phyloP scores from a whole-genome alignment of 2,797 vertebrate species.

The Hypotaenidia philippensis region DNA sequence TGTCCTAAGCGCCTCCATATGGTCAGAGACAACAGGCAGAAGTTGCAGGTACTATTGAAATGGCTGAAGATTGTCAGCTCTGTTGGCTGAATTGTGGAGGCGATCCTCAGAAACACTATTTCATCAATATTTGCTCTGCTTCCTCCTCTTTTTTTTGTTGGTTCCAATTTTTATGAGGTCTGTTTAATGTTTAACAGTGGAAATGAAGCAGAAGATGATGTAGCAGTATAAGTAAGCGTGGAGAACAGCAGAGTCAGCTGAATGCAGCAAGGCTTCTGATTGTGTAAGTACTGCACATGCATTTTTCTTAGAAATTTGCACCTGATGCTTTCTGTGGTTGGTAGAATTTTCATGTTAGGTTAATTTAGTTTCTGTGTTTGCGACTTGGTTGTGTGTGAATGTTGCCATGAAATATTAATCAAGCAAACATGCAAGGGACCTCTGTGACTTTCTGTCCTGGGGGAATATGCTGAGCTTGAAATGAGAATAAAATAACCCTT shows the following conservation, averaged over 20 bases:
- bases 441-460: neutral
- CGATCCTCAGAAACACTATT: neutral
- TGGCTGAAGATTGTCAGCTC: neutral
- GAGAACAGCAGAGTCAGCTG: neutral
- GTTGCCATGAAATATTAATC: neutral
- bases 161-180: neutral
- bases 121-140: slow-evolving; percentile 33
- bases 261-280: neutral
- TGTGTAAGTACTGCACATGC: slow-evolving; percentile 35
- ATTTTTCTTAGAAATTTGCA: neutral
- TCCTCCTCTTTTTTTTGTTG: neutral
- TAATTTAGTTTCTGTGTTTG: neutral
- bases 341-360: neutral
- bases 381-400: neutral
- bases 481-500: slow-evolving; percentile 18
- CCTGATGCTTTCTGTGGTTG: neutral
- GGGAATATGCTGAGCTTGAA: neutral
- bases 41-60: neutral
- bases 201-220: neutral
- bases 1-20: rapidly evolving
- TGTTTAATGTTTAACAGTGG: slow-evolving; percentile 50
- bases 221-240: slow-evolving; percentile 7
- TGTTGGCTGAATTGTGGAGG: neutral
- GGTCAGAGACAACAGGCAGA: neutral
- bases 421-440: neutral